Base-by-base conservation (phyloP, 2,797 vertebrate species). In the Muraenolepis orangiensis region DNA sequence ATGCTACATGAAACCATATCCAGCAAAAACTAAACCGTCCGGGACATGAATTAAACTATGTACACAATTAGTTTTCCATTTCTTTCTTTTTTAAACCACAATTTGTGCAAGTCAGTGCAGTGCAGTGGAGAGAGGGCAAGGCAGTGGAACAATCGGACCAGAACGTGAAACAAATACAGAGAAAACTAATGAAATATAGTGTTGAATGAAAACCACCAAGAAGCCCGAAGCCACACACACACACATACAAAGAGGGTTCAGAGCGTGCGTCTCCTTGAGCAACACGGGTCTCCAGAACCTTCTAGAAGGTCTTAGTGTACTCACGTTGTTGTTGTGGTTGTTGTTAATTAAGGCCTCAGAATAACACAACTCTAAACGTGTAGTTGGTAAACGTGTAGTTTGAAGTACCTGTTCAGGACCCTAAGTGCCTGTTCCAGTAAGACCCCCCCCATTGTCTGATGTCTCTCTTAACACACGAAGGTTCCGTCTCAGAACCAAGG, bases 61-160 rank as follows among this genome's bases (percentile, higher is more conserved):
- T 51, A 20, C 42, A 51, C 36, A 51, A 1, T 5, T 20, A 4
- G 0, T 51, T 64, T 26, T 46, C 40, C 6, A 16, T 46, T 46
- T 46, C 36, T 38, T 57, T 57, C 57, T 64, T 64, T 64, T 64
- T 64, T 23, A 80, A 75, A 85, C 73, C 32, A 82, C 61, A 16
- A 77, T 42, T 85, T 89, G 86, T 90, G 88, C 87, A 87, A 84
- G 82, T 89, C 81, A 88, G 88, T 88, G 90, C 87, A 83, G 80
- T 76, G 78, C 76, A 28, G 72, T 76, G 61, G 77, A 42, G 64
- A 28, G 61, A 28, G 61, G 61, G 51, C 23, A 64, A 64, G 8
- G 20, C 57, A 64, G 20, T 26, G 57, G 57, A 72, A 20, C 40
- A 69, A n/a, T 74, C 46, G 31, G 78, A 61, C 36, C 46, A 79